Base-by-base conservation (phyloP, 2,888 invertebrate species). In the Molorchus minor region DNA sequence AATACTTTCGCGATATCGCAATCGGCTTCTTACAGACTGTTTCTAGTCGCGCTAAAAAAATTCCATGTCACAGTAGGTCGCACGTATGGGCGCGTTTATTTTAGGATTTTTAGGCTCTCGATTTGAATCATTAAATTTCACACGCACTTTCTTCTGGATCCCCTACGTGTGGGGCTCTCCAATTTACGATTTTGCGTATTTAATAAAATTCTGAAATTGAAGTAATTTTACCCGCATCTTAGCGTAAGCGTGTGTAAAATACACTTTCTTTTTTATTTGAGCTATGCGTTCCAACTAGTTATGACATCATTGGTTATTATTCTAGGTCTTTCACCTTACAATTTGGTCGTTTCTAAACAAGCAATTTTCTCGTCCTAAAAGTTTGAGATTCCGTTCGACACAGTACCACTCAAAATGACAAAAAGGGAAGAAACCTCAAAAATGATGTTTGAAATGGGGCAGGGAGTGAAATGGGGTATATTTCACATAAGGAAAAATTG, bases 1-100 rank as follows among this genome's bases (percentile, higher is more conserved):
- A 69, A 68, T 68, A 63, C 64, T 56, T 62, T 45, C 16, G 56
- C 55, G 58, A 58, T 63, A 58, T 59, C 66, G 68, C 63, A 64
- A 64, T 59, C 30, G 25, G 36, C 59, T 55, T 52, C 47, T 30
- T 56, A 46, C 56, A 59, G 46, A 59, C 56, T 45, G 60, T 33
- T 17, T 10, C 55, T 54, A 43, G 25, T 40, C 45, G 8, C 40
- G 16, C 64, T 33, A 33, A 5, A n/a, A 33, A 33, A 33, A 10
- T 33, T 33, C n/a, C 33, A 7, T 3, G 10, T 33, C 10, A 12
- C 33, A 33, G 5, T n/a, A 12, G 33, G 5, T n/a, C 33, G 33
- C 33, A 33, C 33, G 5, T 25, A n/a, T n/a, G 5, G 25, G 4
- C 8, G 10, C 33, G 33, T 33, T n/a, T 33, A n/a, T 25, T 25